Conservation (phyloP, 2,888 invertebrate species). For the Lacanobia wlatinum region DNA sequence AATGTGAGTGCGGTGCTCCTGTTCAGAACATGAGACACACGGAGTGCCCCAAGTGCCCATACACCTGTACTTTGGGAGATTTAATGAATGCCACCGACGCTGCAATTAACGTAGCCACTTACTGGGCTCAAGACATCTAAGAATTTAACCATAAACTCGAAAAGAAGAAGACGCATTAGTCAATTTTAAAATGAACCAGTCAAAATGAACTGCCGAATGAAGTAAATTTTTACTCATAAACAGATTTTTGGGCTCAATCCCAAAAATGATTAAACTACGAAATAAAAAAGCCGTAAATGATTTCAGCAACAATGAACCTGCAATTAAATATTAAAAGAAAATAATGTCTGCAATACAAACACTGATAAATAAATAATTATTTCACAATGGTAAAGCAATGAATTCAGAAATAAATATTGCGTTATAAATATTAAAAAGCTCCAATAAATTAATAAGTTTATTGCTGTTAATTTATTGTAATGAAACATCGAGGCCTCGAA, state of each 20-base stretch:
- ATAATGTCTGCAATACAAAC: slow-evolving; percentile 17
- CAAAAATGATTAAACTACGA: neutral
- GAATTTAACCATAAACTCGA: too few species aligned
- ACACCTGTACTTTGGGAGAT: too few species aligned
- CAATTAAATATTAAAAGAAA: slow-evolving; percentile 13
- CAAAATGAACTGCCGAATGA: neutral
- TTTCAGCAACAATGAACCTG: neutral
- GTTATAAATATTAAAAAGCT: slow-evolving; percentile 46
- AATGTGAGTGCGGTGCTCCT: too few species aligned
- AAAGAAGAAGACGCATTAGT: too few species aligned
- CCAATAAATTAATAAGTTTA: slow-evolving; percentile 57
- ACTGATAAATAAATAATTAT: slow-evolving; percentile 48
- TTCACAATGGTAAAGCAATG: slow-evolving; percentile 40
- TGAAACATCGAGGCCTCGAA: slow-evolving; percentile 42
- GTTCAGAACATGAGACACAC: too few species aligned
- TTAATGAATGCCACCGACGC: too few species aligned
- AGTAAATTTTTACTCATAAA: neutral
- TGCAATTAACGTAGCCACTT: too few species aligned
- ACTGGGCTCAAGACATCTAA: too few species aligned
- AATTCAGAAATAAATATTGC: slow-evolving; percentile 47
- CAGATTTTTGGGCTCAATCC: neutral
- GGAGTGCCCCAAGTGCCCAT: too few species aligned
- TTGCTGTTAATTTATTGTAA: slow-evolving; percentile 56
- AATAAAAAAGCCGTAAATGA: neutral
- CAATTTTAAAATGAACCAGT: too few species aligned